A percentile compares a stretch with the other conserved stretches of the same genome.
These are phyloP conservation scores for Heteromyza rotundicornis DNA, from an alignment of 2,888 invertebrate genomes.

Conservation along the genomic window DNA sequence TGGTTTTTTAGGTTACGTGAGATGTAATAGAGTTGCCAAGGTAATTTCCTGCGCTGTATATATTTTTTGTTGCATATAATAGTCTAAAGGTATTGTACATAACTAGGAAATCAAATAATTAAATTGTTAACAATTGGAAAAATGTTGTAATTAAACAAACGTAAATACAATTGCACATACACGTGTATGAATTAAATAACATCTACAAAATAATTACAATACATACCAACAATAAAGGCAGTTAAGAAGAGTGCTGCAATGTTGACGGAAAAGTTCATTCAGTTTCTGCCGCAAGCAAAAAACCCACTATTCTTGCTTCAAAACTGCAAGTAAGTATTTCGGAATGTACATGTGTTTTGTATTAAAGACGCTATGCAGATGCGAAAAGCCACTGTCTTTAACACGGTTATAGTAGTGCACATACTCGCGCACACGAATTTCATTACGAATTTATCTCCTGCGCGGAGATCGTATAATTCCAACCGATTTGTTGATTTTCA, in stretches of 20 bases:
- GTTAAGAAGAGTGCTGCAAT: too few relatives aligned
- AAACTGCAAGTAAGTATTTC: not conserved
- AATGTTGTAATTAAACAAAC: too few relatives aligned
- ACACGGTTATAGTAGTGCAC: not conserved
- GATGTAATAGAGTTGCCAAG: not conserved
- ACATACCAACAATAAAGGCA: too few relatives aligned
- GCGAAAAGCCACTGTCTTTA: not conserved
- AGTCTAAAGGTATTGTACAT: not conserved
- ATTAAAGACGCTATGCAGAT: not conserved
- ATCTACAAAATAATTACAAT: too few relatives aligned
- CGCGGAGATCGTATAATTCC: slow-evolving; percentile 45
- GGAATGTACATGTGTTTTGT: not conserved
- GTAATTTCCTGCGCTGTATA: too few relatives aligned
- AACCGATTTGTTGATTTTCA: slow-evolving; percentile 46
- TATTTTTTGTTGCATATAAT: not conserved
- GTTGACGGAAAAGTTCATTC: not conserved
- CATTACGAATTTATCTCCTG: not conserved
- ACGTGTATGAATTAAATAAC: too few relatives aligned
- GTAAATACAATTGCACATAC: not conserved
- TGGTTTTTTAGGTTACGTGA: not conserved
- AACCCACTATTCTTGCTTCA: not conserved
- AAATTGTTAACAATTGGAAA: too few relatives aligned
- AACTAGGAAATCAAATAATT: too few relatives aligned
- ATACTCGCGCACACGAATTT: not conserved
- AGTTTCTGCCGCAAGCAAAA: not conserved